A percentile compares a stretch with the other conserved stretches of the same genome.
Evolutionary conservation across 1,140 invertebrate species (phyloP).

Genomic region (Papilio polyxenes): DNA sequence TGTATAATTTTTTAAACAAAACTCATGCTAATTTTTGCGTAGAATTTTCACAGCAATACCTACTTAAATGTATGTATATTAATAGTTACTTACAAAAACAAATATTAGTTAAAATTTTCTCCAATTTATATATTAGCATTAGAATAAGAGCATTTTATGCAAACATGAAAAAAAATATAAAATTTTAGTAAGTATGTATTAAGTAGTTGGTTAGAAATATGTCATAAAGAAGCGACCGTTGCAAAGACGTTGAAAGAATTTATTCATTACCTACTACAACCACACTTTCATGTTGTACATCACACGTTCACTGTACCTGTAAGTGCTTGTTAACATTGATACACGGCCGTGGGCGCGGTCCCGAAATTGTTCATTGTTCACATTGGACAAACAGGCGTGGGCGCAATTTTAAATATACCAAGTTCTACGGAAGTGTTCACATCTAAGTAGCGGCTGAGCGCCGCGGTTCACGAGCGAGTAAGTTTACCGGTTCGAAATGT

Average conservation of each 20-base stretch:
- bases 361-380: too few relatives aligned
- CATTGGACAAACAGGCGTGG: too few relatives aligned
- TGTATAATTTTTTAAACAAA: neutral
- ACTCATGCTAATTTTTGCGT: neutral
- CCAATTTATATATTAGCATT: neutral
- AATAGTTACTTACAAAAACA: neutral
- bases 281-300: too few relatives aligned
- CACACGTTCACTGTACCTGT: too few relatives aligned
- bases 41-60: neutral
- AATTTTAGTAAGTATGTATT: neutral
- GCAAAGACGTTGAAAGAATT: neutral
- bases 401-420: too few relatives aligned
- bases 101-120: neutral
- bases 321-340: too few relatives aligned
- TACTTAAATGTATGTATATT: neutral
- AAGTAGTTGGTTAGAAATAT: neutral
- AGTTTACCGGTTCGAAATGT: too few relatives aligned
- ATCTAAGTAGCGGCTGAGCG: too few relatives aligned
- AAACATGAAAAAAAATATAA: neutral
- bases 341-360: too few relatives aligned
- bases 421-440: too few relatives aligned
- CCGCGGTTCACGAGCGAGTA: too few relatives aligned
- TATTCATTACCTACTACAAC: neutral
- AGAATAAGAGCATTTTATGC: neutral
- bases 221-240: neutral